A percentile compares a stretch with the other conserved stretches of the same genome.
phyloP scores from a whole-genome alignment of 2,113 vertebrate species.

The Tympanuchus pallidicinctus region DNA sequence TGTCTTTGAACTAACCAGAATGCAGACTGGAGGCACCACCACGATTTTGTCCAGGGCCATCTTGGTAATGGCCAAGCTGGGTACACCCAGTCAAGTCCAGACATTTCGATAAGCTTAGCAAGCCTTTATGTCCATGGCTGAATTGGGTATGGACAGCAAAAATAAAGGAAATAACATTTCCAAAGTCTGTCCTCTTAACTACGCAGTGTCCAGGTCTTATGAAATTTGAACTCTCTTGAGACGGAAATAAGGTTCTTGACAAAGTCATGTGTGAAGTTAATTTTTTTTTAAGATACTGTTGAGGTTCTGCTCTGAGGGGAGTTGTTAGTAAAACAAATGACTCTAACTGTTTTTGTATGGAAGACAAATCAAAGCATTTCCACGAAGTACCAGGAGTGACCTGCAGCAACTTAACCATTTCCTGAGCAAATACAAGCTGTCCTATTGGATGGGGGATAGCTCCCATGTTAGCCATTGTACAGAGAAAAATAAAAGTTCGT shows the following conservation, averaged over 20 bases:
- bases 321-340: slow-evolving; percentile 74
- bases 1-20: background rate
- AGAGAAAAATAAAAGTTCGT: slow-evolving; percentile 75
- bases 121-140: background rate
- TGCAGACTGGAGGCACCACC: background rate
- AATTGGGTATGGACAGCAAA: background rate
- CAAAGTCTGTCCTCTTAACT: background rate
- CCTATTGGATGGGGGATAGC: slow-evolving; percentile 43
- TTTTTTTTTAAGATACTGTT: slow-evolving; percentile 59
- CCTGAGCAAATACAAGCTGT: slow-evolving; percentile 71
- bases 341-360: slow-evolving; percentile 70
- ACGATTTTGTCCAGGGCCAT: background rate
- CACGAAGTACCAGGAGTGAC: slow-evolving; percentile 61
- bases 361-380: slow-evolving; percentile 76
- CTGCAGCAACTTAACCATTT: slow-evolving; percentile 74
- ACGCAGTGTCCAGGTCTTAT: background rate
- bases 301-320: slow-evolving; percentile 65
- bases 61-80: slow-evolving; percentile 15
- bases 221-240: slow-evolving; percentile 19
- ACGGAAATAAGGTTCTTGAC: slow-evolving; percentile 50
- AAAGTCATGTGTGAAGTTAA: slow-evolving; percentile 74
- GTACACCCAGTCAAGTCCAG: slow-evolving; percentile 48
- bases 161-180: background rate
- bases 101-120: background rate
- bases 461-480: slow-evolving; percentile 70